Conservation (phyloP, 1,140 invertebrate species). For the Zeugodacus cucurbitae region DNA sequence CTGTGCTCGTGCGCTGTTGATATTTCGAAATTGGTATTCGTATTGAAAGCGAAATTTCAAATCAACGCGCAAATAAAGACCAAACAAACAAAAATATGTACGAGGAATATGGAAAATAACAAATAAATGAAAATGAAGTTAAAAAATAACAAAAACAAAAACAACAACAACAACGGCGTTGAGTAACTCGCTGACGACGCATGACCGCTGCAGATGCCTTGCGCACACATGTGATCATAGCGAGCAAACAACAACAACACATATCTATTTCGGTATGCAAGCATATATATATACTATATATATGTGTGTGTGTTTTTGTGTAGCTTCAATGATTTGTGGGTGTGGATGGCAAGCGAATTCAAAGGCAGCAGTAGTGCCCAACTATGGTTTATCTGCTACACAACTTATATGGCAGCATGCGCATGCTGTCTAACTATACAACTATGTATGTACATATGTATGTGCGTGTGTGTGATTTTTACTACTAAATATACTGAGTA, state of each 20-base stretch:
- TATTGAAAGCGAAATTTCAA: slow-evolving; percentile 33
- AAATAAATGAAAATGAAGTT: neutral
- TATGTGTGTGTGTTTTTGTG: too few species aligned
- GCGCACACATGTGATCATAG: neutral
- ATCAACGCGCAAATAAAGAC: neutral
- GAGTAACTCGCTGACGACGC: neutral
- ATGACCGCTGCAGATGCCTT: neutral
- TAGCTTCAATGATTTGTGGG: neutral
- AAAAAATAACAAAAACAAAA: neutral
- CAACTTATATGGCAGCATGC: neutral
- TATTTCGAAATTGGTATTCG: slow-evolving; percentile 11
- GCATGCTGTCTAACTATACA: neutral
- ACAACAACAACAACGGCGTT: neutral
- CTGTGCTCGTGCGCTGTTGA: neutral
- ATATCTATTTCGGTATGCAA: neutral
- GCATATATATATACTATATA: neutral
- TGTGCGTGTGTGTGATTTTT: neutral
- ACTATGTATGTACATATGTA: neutral
- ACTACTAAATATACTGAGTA: neutral
- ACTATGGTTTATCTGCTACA: neutral
- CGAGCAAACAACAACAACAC: neutral
- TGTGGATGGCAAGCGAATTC: neutral
- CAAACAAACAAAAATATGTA: too few species aligned
- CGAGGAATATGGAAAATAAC: neutral
- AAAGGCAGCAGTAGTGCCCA: neutral